Conservation (phyloP, 2,888 invertebrate species). For the Rotaria macrura region DNA sequence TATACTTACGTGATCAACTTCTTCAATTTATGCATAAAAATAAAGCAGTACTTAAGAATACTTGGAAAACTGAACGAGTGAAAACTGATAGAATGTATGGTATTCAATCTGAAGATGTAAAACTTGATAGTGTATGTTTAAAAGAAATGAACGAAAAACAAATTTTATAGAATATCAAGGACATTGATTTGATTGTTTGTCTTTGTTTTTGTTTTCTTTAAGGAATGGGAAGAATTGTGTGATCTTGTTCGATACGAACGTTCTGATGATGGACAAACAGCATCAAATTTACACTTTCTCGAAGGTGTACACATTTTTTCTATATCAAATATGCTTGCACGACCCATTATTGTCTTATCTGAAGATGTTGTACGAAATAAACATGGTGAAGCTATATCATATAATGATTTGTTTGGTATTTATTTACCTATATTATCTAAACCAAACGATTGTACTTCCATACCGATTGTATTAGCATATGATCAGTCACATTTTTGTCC, state of each 20-base stretch:
- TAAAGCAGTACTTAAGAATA: not conserved
- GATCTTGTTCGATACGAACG: conserved; percentile 8
- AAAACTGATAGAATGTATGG: not conserved
- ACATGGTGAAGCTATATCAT: conserved; percentile 40
- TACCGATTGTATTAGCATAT: conserved; percentile 43
- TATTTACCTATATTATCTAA: conserved; percentile 44
- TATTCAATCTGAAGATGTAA: not conserved
- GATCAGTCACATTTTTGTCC: conserved; percentile 44
- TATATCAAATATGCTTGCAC: conserved; percentile 42
- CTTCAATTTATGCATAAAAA: conserved; percentile 3
- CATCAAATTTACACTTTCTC: conserved; percentile 35
- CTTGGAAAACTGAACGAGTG: not conserved
- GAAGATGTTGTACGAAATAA: conserved; percentile 39
- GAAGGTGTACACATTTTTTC: conserved; percentile 46
- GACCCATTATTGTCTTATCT: conserved; percentile 44
- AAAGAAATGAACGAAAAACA: too few species aligned
- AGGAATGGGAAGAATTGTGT: conserved; percentile 21
- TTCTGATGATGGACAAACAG: not conserved
- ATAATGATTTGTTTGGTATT: conserved; percentile 42
- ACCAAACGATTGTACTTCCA: conserved; percentile 37
- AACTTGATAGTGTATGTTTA: not conserved
- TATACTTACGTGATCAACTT: conserved; percentile 37
- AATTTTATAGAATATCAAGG: too few species aligned
- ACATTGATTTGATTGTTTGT: too few species aligned
- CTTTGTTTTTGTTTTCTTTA: too few species aligned